Evolutionary conservation across 2,888 invertebrate genomes (phyloP), one percentile per base, ranked within the genome.

Genomic region (Sceliomorpha sp.): DNA sequence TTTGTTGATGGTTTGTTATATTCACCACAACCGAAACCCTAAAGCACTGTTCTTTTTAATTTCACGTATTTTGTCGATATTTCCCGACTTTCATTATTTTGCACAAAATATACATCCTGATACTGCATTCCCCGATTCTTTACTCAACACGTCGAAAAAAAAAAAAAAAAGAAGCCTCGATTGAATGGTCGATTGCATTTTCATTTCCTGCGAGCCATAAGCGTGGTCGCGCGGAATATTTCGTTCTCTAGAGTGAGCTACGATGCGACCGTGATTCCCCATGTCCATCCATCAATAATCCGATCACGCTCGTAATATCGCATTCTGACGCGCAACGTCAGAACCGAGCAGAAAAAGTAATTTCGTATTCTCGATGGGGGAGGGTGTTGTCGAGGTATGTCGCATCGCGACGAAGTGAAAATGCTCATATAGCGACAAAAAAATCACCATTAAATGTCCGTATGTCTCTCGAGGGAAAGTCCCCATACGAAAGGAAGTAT

Each of bases 371-470:
- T 67, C 62, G 67, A 36, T 59, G 55, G 66, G 66, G 64, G 67
- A 56, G 70, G 70, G 39, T 29, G 45, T n/a, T 51, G 62, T 27
- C 62, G 69, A 69, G 75, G 66, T 74, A 62, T 70, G 70, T 70
- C 75, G 67, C 72, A 64, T 71, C 70, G 72, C 72, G 70, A 66
- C 72, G 69, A 72, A 74, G 77, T 69, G 71, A 79, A 72, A 80
- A 79, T 73, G 79, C 63, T 71, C 71, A 70, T 69, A 72, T 63
- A 55, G 70, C 75, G 72, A 76, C 74, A 79, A 86, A 80, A 84
- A 85, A 84, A 80, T 84, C 81, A 77, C 84, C 86, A 85, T 86
- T 85, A 84, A 84, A 82, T 77, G 74, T 75, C 73, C 82, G 77
- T 79, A 82, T 74, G 81, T 80, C 77, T 80, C 79, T 80, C 81